Evolutionary conservation across 1,140 invertebrate genomes (phyloP).

Genomic region (Drosophila truncata): DNA sequence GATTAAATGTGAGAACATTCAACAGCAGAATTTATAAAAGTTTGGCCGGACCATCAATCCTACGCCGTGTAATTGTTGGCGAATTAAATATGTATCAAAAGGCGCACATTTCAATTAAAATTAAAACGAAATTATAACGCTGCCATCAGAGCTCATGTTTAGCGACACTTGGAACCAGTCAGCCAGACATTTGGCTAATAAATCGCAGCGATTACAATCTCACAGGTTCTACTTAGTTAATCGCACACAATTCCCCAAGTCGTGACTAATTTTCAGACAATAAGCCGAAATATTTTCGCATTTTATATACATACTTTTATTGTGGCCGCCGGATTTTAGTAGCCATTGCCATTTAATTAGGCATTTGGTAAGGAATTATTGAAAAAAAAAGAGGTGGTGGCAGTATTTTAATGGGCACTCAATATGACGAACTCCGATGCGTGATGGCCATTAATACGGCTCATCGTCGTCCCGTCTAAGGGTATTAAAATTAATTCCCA

Average conservation of each 20-base stretch:
- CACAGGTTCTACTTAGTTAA: slow-evolving; percentile 38
- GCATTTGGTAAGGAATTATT: slow-evolving; percentile 13
- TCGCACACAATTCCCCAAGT: slow-evolving; percentile 19
- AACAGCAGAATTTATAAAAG: neutral
- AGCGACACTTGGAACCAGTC: slow-evolving; percentile 46
- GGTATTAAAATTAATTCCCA: slow-evolving; percentile 69
- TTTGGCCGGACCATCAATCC: neutral
- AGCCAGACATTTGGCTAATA: slow-evolving; percentile 33
- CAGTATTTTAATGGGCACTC: slow-evolving; percentile 61
- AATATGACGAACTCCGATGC: slow-evolving; percentile 36
- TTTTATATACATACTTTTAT: slow-evolving; percentile 46
- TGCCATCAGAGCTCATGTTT: slow-evolving; percentile 50
- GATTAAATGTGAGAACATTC: slow-evolving; percentile 32
- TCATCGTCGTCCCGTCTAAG: slow-evolving; percentile 40
- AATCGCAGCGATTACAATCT: slow-evolving; percentile 42
- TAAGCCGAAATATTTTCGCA: slow-evolving; percentile 26
- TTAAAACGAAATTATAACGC: slow-evolving; percentile 37
- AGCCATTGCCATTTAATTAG: slow-evolving; percentile 74
- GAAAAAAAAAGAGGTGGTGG: slow-evolving; percentile 25
- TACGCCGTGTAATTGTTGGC: neutral
- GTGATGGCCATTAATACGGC: slow-evolving; percentile 15
- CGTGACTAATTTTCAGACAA: slow-evolving; percentile 39
- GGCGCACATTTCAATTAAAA: slow-evolving; percentile 49
- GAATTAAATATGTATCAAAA: slow-evolving; percentile 23
- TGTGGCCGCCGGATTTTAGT: slow-evolving; percentile 39